These are phyloP conservation scores for Corythaixoides concolor DNA, from an alignment of 2,113 vertebrate species.

Conservation along the genomic window DNA sequence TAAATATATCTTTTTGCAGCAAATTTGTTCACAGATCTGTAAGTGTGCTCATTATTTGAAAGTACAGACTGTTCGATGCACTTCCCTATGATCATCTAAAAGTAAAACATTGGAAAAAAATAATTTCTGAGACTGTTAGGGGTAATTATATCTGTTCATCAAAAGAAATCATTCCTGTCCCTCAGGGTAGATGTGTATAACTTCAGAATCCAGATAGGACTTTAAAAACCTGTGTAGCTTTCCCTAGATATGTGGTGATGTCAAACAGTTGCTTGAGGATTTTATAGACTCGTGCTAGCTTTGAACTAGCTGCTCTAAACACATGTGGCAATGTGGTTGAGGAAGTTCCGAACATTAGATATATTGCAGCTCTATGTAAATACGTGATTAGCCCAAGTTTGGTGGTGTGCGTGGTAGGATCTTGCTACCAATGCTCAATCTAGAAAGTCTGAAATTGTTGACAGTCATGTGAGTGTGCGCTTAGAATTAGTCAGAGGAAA, in stretches of 20 bases:
- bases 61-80: neutral
- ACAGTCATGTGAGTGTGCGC: rapidly evolving
- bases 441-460: neutral
- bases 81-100: neutral
- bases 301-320: neutral
- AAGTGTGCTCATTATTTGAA: neutral
- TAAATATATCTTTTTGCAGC: neutral
- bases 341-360: neutral
- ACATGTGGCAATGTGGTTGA: rapidly evolving
- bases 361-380: neutral
- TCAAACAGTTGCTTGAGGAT: neutral
- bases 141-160: neutral
- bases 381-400: neutral
- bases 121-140: neutral
- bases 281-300: neutral
- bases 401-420: neutral
- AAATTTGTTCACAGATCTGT: neutral
- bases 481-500: neutral
- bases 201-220: neutral
- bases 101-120: neutral
- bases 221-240: neutral
- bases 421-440: neutral
- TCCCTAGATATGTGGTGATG: neutral
- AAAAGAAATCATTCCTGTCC: neutral
- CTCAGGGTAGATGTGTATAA: neutral